phyloP scores from a whole-genome alignment of 1,140 invertebrate genomes.

The Thaumetopoea pityocampa region DNA sequence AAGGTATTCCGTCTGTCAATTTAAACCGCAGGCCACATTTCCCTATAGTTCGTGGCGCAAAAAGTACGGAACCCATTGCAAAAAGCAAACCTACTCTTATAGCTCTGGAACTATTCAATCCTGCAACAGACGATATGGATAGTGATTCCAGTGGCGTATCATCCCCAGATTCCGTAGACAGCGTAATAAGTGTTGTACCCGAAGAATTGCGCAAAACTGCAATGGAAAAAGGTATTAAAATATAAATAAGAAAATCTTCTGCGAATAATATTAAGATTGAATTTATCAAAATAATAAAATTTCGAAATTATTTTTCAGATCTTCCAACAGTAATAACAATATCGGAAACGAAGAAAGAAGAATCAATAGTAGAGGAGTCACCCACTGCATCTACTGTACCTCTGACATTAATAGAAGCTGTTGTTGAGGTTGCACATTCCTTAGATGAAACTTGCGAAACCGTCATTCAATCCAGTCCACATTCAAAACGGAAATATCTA shows the following conservation, averaged over 20 bases:
- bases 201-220: conserved; percentile 66
- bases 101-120: conserved; percentile 91
- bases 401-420: conserved; percentile 78
- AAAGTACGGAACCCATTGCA: conserved; percentile 67
- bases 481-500: conserved; percentile 70
- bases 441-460: conserved; percentile 82
- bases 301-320: conserved; percentile 6
- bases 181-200: conserved; percentile 84
- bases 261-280: too few relatives aligned
- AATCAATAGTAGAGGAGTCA: conserved; percentile 31
- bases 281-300: conserved; percentile 10
- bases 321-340: conserved; percentile 34
- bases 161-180: conserved; percentile 90
- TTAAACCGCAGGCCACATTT: conserved; percentile 78
- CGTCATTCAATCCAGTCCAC: conserved; percentile 77
- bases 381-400: conserved; percentile 27
- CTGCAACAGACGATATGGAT: conserved; percentile 92
- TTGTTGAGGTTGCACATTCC: conserved; percentile 80
- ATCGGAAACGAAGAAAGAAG: conserved; percentile 41
- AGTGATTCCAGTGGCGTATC: conserved; percentile 91
- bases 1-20: conserved; percentile 55
- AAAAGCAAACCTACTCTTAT: conserved; percentile 81
- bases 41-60: conserved; percentile 78
- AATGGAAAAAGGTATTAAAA: conserved; percentile 60
- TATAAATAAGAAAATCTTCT: too few relatives aligned